Evolutionary conservation across 2,113 vertebrate genomes (phyloP).

Genomic region (Nymphicus hollandicus): DNA sequence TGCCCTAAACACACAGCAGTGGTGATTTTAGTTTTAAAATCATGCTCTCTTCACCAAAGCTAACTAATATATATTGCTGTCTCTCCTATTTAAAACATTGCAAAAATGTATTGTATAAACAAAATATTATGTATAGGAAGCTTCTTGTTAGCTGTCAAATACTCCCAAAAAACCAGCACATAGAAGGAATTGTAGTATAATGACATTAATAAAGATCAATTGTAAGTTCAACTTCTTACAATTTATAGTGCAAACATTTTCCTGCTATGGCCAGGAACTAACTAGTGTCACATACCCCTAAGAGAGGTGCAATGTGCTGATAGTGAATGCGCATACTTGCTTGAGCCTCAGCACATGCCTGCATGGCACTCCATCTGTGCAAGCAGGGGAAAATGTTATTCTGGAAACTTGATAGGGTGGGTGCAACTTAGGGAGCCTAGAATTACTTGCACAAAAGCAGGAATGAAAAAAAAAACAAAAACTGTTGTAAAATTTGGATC

Average conservation of each 20-base stretch:
- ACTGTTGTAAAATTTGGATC: neutral
- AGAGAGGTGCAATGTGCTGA: neutral
- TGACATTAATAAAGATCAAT: neutral
- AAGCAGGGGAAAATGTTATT: neutral
- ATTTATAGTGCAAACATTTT: neutral
- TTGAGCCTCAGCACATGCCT: neutral
- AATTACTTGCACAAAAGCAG: neutral
- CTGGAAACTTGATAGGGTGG: neutral
- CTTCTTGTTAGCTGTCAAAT: neutral
- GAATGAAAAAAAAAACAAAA: neutral
- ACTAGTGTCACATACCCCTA: neutral
- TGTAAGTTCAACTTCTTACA: neutral
- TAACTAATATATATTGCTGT: neutral
- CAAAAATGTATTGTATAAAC: neutral
- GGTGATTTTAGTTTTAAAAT: neutral
- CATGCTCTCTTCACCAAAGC: neutral
- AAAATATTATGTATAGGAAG: neutral
- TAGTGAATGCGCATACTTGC: rapidly evolving
- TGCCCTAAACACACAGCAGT: neutral
- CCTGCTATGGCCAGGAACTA: neutral
- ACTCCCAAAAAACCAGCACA: neutral
- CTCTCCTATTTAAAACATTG: neutral
- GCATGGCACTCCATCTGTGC: rapidly evolving
- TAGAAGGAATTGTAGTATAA: neutral
- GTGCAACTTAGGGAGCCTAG: neutral